Evolutionary conservation across 2,888 invertebrate genomes (phyloP).

Genomic region (Hydraecia micacea): DNA sequence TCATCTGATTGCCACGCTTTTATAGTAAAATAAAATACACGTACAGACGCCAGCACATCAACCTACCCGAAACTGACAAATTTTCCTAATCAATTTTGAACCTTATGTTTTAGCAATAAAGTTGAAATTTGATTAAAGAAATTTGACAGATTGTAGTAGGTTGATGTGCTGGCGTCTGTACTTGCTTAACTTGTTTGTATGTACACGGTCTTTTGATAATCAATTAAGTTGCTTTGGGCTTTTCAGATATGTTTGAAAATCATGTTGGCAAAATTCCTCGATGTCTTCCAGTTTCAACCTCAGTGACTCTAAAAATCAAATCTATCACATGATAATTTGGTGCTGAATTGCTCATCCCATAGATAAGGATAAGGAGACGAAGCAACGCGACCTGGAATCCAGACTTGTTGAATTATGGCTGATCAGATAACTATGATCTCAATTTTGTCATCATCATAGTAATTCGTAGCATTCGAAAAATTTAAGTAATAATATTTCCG

Average conservation of each 20-base stretch:
- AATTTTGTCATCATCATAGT: background rate
- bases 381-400: background rate
- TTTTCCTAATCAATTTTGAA: too few relatives aligned
- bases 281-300: background rate
- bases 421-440: background rate
- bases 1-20: background rate
- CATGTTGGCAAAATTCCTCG: background rate
- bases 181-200: background rate
- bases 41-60: too few relatives aligned
- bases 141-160: too few relatives aligned
- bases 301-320: background rate
- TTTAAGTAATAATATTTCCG: background rate
- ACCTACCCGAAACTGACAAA: too few relatives aligned
- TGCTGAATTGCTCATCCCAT: background rate
- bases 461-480: background rate
- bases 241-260: background rate
- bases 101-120: too few relatives aligned
- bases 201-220: background rate
- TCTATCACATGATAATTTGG: background rate
- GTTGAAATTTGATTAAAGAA: too few relatives aligned
- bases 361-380: background rate
- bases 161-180: too few relatives aligned
- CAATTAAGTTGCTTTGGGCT: background rate
- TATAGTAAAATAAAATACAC: background rate
- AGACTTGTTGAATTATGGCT: background rate